Evolutionary conservation across 1,140 invertebrate genomes (phyloP).

Genomic region (Zaprionus africanus): DNA sequence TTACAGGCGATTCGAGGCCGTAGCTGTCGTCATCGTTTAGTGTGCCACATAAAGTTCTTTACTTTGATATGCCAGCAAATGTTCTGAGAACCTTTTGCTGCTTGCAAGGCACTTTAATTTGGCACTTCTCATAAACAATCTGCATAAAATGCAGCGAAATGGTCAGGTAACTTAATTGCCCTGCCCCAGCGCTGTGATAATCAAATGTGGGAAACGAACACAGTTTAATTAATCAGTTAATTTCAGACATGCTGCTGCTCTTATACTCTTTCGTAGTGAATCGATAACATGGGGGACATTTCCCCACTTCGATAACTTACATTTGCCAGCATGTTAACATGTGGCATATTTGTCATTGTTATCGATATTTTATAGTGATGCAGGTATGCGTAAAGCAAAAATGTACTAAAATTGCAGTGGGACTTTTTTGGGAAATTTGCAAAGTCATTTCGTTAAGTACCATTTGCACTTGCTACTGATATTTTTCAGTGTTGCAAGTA

Average conservation of each 20-base stretch:
- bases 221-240: not conserved
- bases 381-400: no score
- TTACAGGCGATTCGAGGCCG: not conserved
- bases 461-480: not conserved
- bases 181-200: constrained; percentile 1
- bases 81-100: constrained; percentile 56
- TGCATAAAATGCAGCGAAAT: constrained; percentile 36
- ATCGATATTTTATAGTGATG: no score
- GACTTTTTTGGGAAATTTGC: not conserved
- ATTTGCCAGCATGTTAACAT: no score
- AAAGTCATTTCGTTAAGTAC: not conserved
- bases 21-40: constrained; percentile 17
- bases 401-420: no score
- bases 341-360: no score
- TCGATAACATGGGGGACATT: not conserved
- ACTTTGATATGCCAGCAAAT: constrained; percentile 62
- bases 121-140: constrained; percentile 57
- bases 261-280: constrained; percentile 7
- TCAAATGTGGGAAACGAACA: constrained; percentile 20
- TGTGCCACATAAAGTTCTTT: constrained; percentile 43
- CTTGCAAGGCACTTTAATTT: constrained; percentile 68
- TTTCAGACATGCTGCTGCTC: not conserved
- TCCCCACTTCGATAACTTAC: not conserved
- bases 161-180: constrained; percentile 26
- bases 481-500: not conserved